Base-by-base conservation (phyloP, 2,888 invertebrate genomes). In the Cataglyphis albicans region DNA sequence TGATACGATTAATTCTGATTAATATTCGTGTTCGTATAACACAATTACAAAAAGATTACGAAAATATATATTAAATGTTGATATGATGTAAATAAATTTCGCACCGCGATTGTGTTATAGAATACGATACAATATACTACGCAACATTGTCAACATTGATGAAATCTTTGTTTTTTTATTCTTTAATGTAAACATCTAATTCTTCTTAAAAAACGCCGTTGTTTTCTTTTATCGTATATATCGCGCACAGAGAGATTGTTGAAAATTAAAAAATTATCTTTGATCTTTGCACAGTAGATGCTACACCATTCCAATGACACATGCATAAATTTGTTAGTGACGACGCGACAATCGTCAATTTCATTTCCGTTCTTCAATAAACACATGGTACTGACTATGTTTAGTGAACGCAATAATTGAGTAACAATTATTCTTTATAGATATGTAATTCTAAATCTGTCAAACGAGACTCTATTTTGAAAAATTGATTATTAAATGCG, bases 291-390 rank as follows among this genome's bases (percentile, higher is more conserved):
- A 4, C 5, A 59, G 21, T 21, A 57, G n/a, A n/a, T 48, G 15
- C 52, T 29, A 7, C n/a, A 9, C 1, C 7, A 18, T 35, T 29
- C 3, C 10, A 29, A 29, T 18, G 25, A 29, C 10, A 10, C 21
- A 4, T 7, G 15, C 35, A 15, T 35, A 55, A 57, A 21, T 3
- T 15, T 25, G 6, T 9, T 12, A 55, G 9, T n/a, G 57, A 61
- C 72, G 57, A 57, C 75, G 81, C 52, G 67, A 64, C 72, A 10
- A 72, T 76, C 67, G 57, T 21, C 18, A n/a, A 68, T 81, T 18
- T 83, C 65, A 78, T 75, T 64, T 74, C 59, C 35, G 81, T 68
- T 68, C 61, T 78, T 21, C 12, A 61, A 15, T 0, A 29, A 61
- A 61, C 78, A 35, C 29, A 12, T 70, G 29, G 18, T 32, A 29